A percentile compares a stretch with the other conserved stretches of the same genome.
Conservation (phyloP, 2,888 invertebrate genomes). For the Acanthopleura granulata region DNA sequence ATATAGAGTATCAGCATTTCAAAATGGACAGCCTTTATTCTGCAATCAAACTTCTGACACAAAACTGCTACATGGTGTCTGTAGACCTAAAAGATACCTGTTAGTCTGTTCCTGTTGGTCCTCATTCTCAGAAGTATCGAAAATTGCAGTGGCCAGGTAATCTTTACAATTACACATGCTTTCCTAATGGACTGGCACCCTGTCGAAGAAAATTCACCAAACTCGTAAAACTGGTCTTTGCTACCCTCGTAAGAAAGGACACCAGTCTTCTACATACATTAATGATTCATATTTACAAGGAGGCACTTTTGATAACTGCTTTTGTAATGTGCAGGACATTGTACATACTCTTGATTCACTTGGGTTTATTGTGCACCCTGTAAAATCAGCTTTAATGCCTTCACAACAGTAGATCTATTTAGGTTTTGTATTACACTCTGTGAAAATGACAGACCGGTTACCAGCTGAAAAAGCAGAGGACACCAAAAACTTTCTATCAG, state of each 20-base stretch:
- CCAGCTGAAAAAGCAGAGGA: slow-evolving; percentile 18
- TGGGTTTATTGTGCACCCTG: slow-evolving; percentile 21
- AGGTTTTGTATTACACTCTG: slow-evolving; percentile 22
- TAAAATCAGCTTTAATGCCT: slow-evolving; percentile 20
- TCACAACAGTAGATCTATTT: background rate
- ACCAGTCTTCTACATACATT: slow-evolving; percentile 14
- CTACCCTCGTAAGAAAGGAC: slow-evolving; percentile 25
- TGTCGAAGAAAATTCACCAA: slow-evolving; percentile 30
- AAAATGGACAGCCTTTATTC: too few relatives aligned
- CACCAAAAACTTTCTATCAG: background rate
- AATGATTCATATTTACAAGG: slow-evolving; percentile 10
- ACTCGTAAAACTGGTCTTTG: slow-evolving; percentile 28
- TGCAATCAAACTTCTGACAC: too few relatives aligned
- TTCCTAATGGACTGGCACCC: slow-evolving; percentile 22
- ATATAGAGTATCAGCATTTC: too few relatives aligned
- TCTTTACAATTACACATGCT: too few relatives aligned
- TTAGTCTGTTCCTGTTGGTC: too few relatives aligned
- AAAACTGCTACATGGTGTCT: too few relatives aligned
- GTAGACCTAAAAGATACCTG: too few relatives aligned
- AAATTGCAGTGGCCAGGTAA: too few relatives aligned
- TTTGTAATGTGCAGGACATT: slow-evolving; percentile 1
- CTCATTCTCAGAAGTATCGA: too few relatives aligned
- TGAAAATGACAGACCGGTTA: slow-evolving; percentile 8
- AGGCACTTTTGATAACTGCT: slow-evolving; percentile 8
- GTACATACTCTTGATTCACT: background rate